Conservation (phyloP, 2,888 invertebrate genomes). For the Rotaria socialis region DNA sequence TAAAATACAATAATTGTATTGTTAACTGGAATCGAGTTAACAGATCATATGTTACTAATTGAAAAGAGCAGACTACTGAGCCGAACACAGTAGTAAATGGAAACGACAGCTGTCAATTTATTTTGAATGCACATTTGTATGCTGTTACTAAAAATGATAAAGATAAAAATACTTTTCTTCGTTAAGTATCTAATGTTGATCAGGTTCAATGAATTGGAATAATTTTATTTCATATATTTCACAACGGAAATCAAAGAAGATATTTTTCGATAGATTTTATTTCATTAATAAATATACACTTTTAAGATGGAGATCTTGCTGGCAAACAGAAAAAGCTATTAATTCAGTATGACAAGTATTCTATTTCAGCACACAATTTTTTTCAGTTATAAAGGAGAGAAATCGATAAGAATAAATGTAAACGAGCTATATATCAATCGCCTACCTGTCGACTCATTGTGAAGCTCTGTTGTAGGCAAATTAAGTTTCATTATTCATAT, state of each 20-base stretch:
- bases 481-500: neutral
- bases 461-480: neutral
- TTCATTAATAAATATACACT: no score
- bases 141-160: neutral
- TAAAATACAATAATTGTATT: no score
- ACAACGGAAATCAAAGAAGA: neutral
- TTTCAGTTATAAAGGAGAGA: no score
- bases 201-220: neutral
- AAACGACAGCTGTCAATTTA: no score
- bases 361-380: neutral
- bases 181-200: no score
- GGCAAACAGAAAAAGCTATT: neutral
- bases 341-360: neutral
- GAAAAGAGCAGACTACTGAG: no score
- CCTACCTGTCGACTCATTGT: neutral
- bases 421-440: neutral
- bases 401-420: neutral
- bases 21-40: no score
- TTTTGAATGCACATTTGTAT: no score
- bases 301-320: no score
- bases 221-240: neutral
- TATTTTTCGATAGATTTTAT: no score
- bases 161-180: neutral
- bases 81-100: no score
- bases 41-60: no score